Evolutionary conservation across 2,797 vertebrate species (phyloP).

Genomic region (Anomalospiza imberbis): DNA sequence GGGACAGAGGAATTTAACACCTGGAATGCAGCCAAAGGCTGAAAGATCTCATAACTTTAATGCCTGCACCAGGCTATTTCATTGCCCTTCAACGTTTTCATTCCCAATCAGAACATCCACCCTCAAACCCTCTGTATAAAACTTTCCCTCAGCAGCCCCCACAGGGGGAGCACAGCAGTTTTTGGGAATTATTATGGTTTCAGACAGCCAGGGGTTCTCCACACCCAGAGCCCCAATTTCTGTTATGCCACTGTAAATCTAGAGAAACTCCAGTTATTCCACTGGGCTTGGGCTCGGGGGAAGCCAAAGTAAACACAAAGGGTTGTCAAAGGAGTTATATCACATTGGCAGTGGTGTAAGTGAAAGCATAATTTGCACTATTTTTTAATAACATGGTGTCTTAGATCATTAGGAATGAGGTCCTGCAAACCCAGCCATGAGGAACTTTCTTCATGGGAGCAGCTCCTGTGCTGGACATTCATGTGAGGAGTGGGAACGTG

Average conservation of each 20-base stretch:
- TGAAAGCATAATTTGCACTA: slow-evolving; percentile 43
- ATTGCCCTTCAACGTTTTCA: background rate
- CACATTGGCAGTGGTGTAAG: background rate
- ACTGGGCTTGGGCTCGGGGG: background rate
- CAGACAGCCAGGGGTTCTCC: background rate
- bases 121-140: background rate
- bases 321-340: slow-evolving; percentile 36
- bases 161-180: background rate
- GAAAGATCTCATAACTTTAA: background rate
- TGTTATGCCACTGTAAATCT: slow-evolving; percentile 45
- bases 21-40: background rate
- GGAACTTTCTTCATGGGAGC: background rate
- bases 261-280: slow-evolving; percentile 1
- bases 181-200: background rate
- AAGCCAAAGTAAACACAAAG: slow-evolving; percentile 50
- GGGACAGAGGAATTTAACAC: background rate
- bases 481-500: background rate
- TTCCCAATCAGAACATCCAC: background rate
- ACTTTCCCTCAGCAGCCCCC: background rate
- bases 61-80: background rate
- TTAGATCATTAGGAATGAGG: slow-evolving; percentile 31
- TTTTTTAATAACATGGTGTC: slow-evolving; percentile 45
- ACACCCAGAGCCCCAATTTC: background rate
- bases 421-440: background rate
- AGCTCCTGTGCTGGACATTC: background rate